Conservation (phyloP, 2,113 vertebrate species). For the Ondatra zibethicus region DNA sequence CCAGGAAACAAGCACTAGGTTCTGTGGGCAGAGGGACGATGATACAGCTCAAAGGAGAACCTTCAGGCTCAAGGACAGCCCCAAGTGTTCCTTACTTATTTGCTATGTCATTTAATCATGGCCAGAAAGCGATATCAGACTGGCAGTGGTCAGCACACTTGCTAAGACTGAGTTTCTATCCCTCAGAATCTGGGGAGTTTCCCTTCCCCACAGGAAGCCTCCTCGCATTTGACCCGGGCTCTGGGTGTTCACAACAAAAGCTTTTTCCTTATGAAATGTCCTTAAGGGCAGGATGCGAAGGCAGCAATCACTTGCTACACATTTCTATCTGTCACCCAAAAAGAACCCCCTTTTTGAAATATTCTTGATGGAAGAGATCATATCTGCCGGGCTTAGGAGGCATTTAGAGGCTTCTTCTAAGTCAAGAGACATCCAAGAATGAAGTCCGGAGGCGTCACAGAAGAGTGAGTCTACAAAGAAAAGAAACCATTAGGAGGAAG, state of each 20-base stretch:
- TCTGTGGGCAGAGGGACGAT: neutral
- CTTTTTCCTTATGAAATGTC: neutral
- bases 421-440: neutral
- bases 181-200: neutral
- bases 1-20: neutral
- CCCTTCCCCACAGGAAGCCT: neutral
- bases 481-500: constrained; percentile 10
- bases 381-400: neutral
- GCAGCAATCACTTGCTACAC: neutral
- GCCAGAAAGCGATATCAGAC: neutral
- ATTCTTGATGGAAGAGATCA: neutral
- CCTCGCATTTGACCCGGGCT: neutral
- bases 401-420: constrained; percentile 2
- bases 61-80: neutral
- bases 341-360: neutral
- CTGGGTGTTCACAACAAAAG: neutral
- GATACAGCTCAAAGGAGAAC: neutral
- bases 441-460: neutral
- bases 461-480: constrained; percentile 5
- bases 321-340: neutral
- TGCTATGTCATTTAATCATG: neutral
- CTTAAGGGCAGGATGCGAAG: neutral
- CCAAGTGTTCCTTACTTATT: neutral
- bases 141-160: neutral
- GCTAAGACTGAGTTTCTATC: neutral